phyloP scores from a whole-genome alignment of 2,797 vertebrate genomes.

The Selene dorsalis region DNA sequence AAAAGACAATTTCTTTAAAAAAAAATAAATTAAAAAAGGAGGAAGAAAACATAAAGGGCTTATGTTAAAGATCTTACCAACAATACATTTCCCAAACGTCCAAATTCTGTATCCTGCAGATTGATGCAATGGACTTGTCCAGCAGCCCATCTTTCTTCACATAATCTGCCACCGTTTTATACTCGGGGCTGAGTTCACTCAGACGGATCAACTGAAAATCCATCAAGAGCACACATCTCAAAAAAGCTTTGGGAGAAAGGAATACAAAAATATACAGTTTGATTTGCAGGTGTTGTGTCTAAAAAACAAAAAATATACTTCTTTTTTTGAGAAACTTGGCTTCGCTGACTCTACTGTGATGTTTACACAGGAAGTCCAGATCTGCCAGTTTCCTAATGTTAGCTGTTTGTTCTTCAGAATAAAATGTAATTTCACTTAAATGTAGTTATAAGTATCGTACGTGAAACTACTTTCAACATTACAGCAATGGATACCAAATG shows the following conservation, averaged over 20 bases:
- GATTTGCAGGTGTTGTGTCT: neutral
- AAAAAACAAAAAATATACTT: no score
- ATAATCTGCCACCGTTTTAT: constrained; percentile 81
- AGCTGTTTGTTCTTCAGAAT: no score
- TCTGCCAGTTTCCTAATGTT: no score
- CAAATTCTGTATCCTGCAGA: constrained; percentile 91
- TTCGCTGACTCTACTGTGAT: no score
- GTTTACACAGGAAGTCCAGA: no score
- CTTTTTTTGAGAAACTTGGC: no score
- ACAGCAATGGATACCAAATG: no score
- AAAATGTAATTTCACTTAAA: no score
- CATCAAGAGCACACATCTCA: neutral
- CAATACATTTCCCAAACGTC: constrained; percentile 92
- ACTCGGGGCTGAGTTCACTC: constrained; percentile 83
- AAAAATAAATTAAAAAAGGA: neutral
- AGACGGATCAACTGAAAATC: constrained; percentile 85
- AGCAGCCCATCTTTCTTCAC: constrained; percentile 84
- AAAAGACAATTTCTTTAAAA: neutral
- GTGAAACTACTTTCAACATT: no score
- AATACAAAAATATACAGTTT: neutral
- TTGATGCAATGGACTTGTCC: constrained; percentile 75
- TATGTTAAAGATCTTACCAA: constrained; percentile 78
- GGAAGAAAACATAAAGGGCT: fast-evolving
- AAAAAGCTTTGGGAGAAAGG: neutral
- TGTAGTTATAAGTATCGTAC: no score